phyloP scores from a whole-genome alignment of 2,113 vertebrate species.

The Heptranchias perlo region DNA sequence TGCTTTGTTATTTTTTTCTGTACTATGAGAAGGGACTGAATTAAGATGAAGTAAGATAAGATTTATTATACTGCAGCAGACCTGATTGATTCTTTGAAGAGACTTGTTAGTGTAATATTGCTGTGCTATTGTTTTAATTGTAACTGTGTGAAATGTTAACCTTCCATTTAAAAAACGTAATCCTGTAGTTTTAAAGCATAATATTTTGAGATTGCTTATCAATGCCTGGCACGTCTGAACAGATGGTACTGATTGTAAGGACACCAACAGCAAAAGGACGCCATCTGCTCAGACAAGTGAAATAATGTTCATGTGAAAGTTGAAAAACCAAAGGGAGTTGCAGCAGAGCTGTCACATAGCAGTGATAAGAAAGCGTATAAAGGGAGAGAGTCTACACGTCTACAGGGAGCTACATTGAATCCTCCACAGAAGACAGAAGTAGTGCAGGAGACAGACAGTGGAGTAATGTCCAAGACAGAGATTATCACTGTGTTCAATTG shows the following conservation, averaged over 20 bases:
- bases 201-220: background rate
- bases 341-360: background rate
- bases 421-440: background rate
- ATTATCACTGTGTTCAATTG: background rate
- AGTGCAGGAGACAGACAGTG: too few species aligned
- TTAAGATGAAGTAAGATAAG: background rate
- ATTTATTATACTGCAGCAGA: background rate
- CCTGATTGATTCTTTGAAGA: background rate
- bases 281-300: constrained; percentile 24
- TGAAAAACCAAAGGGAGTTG: background rate
- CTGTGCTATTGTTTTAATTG: background rate
- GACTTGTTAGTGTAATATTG: background rate
- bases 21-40: background rate
- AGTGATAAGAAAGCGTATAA: background rate
- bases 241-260: constrained; percentile 25
- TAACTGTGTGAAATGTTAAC: background rate
- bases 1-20: background rate
- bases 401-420: background rate
- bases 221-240: background rate
- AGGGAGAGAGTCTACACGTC: background rate
- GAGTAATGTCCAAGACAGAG: background rate
- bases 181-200: background rate
- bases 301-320: constrained; percentile 16
- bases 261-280: constrained; percentile 15
- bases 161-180: background rate